phyloP scores from a whole-genome alignment of 2,797 vertebrate genomes.

The Eulemur coronatus region DNA sequence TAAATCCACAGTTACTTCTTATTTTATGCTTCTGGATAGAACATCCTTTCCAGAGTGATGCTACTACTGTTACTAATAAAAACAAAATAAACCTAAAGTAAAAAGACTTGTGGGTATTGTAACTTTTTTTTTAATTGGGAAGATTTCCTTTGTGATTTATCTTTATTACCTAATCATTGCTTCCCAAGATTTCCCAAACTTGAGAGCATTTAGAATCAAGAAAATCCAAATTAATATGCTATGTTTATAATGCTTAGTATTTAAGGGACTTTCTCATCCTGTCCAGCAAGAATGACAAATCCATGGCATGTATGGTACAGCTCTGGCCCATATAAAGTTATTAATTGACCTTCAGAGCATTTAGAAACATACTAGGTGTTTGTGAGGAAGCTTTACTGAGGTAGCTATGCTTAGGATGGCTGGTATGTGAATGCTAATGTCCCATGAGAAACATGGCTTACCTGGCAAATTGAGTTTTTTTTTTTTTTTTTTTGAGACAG shows the following conservation, averaged over 20 bases:
- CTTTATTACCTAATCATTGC: not conserved
- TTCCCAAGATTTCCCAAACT: not conserved
- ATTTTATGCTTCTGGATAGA: not conserved
- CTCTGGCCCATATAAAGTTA: not conserved
- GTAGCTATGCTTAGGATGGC: not conserved
- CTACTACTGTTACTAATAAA: not conserved
- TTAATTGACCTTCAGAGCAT: not conserved
- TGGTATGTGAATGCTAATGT: not conserved
- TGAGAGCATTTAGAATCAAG: slow-evolving; percentile 26
- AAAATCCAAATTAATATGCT: not conserved
- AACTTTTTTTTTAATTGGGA: not conserved
- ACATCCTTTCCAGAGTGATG: not conserved
- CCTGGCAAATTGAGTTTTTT: not conserved
- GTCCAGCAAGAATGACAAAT: not conserved
- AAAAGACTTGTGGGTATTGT: not conserved
- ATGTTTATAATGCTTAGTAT: not conserved
- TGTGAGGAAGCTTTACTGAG: not conserved
- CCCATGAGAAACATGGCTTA: not conserved
- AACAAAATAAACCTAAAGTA: not conserved
- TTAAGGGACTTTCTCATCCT: not conserved
- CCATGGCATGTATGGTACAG: not conserved
- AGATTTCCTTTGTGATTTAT: not conserved
- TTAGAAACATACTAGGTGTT: not conserved
- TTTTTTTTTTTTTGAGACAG: too few relatives aligned
- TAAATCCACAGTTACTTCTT: not conserved